These are phyloP conservation scores for Sussaba pulchella DNA, from an alignment of 2,888 invertebrate species.

Conservation along the genomic window DNA sequence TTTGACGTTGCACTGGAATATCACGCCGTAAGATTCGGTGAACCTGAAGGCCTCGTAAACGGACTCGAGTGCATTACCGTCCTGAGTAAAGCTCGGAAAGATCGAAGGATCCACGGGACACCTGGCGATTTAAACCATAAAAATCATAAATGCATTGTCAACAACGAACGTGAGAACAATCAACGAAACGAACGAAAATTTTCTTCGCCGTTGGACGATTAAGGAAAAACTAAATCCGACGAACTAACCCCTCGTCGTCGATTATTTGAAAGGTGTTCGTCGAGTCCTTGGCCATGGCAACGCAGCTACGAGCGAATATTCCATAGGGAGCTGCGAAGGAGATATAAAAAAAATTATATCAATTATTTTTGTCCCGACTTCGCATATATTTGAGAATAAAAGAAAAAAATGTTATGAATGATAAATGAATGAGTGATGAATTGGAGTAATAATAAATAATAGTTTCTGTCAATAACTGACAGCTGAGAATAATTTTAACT, in stretches of 20 bases:
- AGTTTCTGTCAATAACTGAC: too few relatives aligned
- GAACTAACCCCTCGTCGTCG: slow-evolving; percentile 94
- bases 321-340: slow-evolving; percentile 93
- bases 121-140: slow-evolving; percentile 83
- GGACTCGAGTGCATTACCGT: slow-evolving; percentile 95
- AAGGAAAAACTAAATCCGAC: too few relatives aligned
- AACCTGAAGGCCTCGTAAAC: slow-evolving; percentile 98
- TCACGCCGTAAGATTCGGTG: slow-evolving; percentile 97
- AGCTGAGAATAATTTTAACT: too few relatives aligned
- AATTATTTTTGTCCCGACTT: too few relatives aligned
- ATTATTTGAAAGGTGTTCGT: slow-evolving; percentile 98
- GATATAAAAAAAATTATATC: not conserved
- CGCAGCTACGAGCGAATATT: slow-evolving; percentile 97
- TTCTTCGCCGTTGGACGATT: too few relatives aligned
- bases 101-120: slow-evolving; percentile 97
- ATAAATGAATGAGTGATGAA: too few relatives aligned
- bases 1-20: slow-evolving; percentile 98
- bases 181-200: slow-evolving; percentile 15
- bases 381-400: too few relatives aligned
- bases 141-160: slow-evolving; percentile 28
- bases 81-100: slow-evolving; percentile 96
- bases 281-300: slow-evolving; percentile 98
- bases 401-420: too few relatives aligned
- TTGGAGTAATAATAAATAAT: too few relatives aligned
- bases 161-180: not conserved